These are phyloP conservation scores for Amiota minor DNA, from an alignment of 2,888 invertebrate genomes.

Conservation along the genomic window DNA sequence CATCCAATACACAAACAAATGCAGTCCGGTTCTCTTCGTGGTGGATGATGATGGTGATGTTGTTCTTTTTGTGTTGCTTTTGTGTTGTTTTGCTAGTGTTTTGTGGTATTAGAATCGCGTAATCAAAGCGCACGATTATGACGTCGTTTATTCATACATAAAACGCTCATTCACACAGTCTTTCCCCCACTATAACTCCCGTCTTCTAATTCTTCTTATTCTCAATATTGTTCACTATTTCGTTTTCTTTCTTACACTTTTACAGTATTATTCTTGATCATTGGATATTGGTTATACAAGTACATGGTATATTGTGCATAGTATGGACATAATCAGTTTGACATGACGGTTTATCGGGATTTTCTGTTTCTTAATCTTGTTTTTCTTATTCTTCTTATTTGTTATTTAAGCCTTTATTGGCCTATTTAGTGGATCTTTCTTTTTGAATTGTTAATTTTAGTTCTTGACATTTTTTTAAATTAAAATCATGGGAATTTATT, in stretches of 20 bases:
- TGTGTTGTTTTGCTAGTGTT: conserved; percentile 8
- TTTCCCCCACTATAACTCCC: neutral
- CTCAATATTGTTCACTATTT: too few species aligned
- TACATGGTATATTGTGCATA: too few species aligned
- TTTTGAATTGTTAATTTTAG: neutral
- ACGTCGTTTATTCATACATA: neutral
- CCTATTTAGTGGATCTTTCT: neutral
- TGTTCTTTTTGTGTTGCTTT: conserved; percentile 7
- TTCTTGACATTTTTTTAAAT: conserved; percentile 2
- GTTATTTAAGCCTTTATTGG: neutral
- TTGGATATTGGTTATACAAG: too few species aligned
- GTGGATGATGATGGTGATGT: conserved; percentile 1
- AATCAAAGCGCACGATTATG: conserved; percentile 38
- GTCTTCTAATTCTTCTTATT: too few species aligned
- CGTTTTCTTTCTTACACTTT: too few species aligned
- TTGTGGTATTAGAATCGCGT: conserved; percentile 35
- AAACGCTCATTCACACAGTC: neutral
- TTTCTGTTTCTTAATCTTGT: neutral
- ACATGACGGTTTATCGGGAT: neutral
- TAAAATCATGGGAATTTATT: too few species aligned
- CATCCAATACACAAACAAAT: conserved; percentile 68
- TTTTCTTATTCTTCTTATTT: neutral
- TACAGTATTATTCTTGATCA: too few species aligned
- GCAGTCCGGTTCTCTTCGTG: conserved; percentile 42
- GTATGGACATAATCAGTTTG: conserved; percentile 5